Conservation (phyloP, 2,113 vertebrate genomes). For the Gallinago media region DNA sequence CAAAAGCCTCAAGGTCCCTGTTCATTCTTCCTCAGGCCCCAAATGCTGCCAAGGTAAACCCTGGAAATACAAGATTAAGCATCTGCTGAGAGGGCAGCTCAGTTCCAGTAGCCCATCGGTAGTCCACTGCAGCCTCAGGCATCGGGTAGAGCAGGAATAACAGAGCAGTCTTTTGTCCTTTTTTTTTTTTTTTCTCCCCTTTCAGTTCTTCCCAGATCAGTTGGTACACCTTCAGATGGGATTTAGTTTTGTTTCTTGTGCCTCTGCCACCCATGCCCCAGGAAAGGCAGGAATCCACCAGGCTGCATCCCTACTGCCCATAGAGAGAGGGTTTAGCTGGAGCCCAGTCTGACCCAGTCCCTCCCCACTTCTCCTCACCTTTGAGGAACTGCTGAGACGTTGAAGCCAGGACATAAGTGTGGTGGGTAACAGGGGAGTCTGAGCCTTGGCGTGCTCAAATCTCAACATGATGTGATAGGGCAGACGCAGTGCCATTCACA, state of each 20-base stretch:
- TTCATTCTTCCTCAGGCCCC: not conserved
- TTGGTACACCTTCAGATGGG: not conserved
- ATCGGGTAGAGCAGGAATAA: not conserved
- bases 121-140: not conserved
- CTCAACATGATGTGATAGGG: not conserved
- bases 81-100: not conserved
- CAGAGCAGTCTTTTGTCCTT: rapidly evolving
- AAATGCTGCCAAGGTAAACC: not conserved
- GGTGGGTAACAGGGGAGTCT: not conserved
- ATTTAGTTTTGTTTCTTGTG: not conserved
- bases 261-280: not conserved
- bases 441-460: not conserved
- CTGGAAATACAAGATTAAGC: not conserved
- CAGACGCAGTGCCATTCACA: not conserved
- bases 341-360: not conserved
- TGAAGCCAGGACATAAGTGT: not conserved
- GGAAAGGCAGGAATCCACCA: not conserved
- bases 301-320: rapidly evolving
- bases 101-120: not conserved
- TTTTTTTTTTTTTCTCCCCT: not conserved
- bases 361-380: not conserved
- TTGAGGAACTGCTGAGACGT: not conserved
- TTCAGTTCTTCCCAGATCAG: not conserved
- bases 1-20: conserved; percentile 8
- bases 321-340: not conserved